Evolutionary conservation across 2,797 vertebrate genomes (phyloP).

Genomic region (Sebastes hubbsi): DNA sequence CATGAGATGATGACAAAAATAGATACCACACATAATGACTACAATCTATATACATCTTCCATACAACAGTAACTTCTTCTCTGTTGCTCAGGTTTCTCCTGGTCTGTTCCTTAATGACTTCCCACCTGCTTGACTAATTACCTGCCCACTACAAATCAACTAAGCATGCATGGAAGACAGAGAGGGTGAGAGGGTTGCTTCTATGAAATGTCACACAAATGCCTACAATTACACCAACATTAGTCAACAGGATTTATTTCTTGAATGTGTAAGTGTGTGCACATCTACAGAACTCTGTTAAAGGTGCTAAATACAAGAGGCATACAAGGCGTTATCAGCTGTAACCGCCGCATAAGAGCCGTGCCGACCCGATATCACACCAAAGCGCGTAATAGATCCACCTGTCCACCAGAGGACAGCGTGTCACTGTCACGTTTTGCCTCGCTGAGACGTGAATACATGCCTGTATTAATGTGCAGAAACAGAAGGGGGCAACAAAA

Average conservation of each 20-base stretch:
- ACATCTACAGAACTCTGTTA: not conserved
- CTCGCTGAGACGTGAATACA: too few species aligned
- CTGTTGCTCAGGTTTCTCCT: conserved; percentile 9
- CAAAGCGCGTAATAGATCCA: too few species aligned
- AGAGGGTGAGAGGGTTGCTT: not conserved
- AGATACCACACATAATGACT: not conserved
- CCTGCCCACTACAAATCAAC: conserved; percentile 49
- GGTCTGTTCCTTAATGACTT: conserved; percentile 67
- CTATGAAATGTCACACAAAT: conserved; percentile 33
- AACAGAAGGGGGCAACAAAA: too few species aligned
- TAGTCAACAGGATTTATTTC: not conserved
- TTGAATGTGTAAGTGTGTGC: not conserved
- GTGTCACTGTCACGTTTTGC: too few species aligned
- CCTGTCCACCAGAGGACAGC: too few species aligned
- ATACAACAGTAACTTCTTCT: not conserved
- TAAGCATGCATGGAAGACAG: conserved; percentile 38
- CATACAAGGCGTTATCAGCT: too few species aligned
- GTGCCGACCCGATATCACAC: too few species aligned
- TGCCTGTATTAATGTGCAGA: too few species aligned
- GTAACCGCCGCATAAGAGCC: too few species aligned
- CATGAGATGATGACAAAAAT: not conserved
- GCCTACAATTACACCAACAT: conserved; percentile 25
- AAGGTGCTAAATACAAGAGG: too few species aligned
- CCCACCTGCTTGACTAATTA: conserved; percentile 72
- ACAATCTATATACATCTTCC: conserved; percentile 3